phyloP scores from a whole-genome alignment of 2,888 invertebrate species.

The Ariolimax columbianus region DNA sequence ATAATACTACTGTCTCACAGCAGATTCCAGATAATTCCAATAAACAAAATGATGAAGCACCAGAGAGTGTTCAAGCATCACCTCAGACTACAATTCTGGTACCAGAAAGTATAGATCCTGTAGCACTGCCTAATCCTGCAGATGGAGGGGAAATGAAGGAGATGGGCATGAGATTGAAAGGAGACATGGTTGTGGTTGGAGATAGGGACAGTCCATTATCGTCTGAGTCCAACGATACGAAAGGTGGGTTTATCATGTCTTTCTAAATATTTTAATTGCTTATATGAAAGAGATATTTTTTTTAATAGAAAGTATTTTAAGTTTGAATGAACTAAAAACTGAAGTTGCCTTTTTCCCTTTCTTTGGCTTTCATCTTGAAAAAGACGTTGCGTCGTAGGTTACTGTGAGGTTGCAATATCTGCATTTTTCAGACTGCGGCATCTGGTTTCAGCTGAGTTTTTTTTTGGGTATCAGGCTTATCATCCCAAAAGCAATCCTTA shows the following conservation, averaged over 20 bases:
- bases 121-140: constrained; percentile 17
- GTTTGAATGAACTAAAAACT: neutral
- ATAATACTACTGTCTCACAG: neutral
- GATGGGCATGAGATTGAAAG: constrained; percentile 68
- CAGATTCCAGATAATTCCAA: neutral
- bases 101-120: neutral
- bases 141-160: constrained; percentile 68
- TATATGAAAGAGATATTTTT: neutral
- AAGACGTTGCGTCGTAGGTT: too few species aligned
- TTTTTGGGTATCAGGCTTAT: too few species aligned
- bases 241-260: constrained; percentile 56
- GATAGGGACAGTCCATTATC: constrained; percentile 67
- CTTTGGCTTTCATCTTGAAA: too few species aligned
- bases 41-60: neutral
- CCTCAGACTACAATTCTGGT: neutral
- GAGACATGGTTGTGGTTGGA: constrained; percentile 75
- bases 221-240: constrained; percentile 66
- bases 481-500: too few species aligned
- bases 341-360: too few species aligned
- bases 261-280: neutral
- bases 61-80: neutral
- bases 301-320: neutral
- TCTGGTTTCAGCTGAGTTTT: too few species aligned
- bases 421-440: too few species aligned
- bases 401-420: too few species aligned